Evolutionary conservation across 2,888 invertebrate genomes (phyloP).

Genomic region (Stramonita haemastoma): DNA sequence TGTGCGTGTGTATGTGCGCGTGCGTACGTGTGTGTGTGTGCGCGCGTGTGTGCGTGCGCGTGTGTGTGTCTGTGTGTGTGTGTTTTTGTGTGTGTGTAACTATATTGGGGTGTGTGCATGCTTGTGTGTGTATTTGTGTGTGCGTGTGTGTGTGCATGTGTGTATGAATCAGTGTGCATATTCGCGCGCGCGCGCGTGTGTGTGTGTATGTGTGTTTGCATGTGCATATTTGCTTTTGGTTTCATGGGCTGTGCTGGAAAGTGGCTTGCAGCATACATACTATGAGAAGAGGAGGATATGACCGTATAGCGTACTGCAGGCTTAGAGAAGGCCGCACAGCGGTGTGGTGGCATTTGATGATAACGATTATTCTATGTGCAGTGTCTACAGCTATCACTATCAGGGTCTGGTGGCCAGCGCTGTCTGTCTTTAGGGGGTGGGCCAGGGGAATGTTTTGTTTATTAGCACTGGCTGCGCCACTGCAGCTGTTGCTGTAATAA

Average conservation of each 20-base stretch:
- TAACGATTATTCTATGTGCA: no score
- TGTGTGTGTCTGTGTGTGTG: constrained; percentile 7
- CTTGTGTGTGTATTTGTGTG: neutral
- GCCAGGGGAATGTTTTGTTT: no score
- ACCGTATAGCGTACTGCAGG: no score
- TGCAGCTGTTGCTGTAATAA: neutral
- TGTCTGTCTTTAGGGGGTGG: no score
- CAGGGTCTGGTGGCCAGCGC: no score
- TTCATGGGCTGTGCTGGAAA: neutral
- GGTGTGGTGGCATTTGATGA: no score
- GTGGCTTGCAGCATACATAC: no score
- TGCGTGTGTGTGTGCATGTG: no score
- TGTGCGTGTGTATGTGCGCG: neutral
- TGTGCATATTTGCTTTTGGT: neutral
- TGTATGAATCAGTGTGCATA: neutral
- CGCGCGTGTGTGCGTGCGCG: constrained; percentile 17
- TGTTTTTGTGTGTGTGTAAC: neutral
- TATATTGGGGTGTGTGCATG: no score
- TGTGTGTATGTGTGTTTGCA: neutral
- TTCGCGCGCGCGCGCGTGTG: neutral
- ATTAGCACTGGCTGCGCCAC: neutral
- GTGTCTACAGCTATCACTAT: no score
- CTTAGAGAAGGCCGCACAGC: no score
- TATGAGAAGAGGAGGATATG: no score
- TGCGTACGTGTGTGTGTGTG: neutral